Base-by-base conservation (phyloP, 1,140 invertebrate species). In the Heliconius eleuchia region DNA sequence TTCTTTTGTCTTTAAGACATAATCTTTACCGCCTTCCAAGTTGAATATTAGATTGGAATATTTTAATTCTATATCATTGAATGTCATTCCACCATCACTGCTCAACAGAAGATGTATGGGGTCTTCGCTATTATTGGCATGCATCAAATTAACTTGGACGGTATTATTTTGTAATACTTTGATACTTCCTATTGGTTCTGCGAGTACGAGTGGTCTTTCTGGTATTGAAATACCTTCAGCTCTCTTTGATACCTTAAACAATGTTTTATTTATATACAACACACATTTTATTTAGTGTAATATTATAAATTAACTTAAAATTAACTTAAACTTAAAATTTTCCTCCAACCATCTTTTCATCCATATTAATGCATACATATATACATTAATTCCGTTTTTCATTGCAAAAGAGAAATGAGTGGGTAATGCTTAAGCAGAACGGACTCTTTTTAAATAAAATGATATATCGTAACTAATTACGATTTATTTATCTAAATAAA, bases 1-100 rank as follows among this genome's bases (percentile, higher is more conserved):
- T 81, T 95, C 92, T 81, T 88, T 94, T 6, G 94, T 94, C 84
- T 94, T 94, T 27, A 95, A 82, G 52, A 95, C 86, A 82, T 95
- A 95, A 82, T 94, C 89, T 75, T 88, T 90, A 23, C 94, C 94
- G 57, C 92, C 91, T 83, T 94, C 88, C 13, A 95, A 77, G 78
- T 94, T 91, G 1, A 90, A 78, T 37, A 95, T 92, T 30, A 94
- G 76, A 79, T 93, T 92, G 0, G 89, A 85, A 81, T 92, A 91
- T 79, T 88, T 91, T 13, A 95, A 80, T 83, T 94, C 87, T 18
- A 95, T 85, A 19, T 94, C 87, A 77, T 85, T 85, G 74, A 89
- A 95, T 11, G 88, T 84, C 50, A 83, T 81, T 23, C 94, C 94
- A n/a, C 91, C 92, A 78, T 95, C 92, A 19, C 87, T 88, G 76